phyloP scores from a whole-genome alignment of 2,888 invertebrate genomes.

The Plebejus argus region DNA sequence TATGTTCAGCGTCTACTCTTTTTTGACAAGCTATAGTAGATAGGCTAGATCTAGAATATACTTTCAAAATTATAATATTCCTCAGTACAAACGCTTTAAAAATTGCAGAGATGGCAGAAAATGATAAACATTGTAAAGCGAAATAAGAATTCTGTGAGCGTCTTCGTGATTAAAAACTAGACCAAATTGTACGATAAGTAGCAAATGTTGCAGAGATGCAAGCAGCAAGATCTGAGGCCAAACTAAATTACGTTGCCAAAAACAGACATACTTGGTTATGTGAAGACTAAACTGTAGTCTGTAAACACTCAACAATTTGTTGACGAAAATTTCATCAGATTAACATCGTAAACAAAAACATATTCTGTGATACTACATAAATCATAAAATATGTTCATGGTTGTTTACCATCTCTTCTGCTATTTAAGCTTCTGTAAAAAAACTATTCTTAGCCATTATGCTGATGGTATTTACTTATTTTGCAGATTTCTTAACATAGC shows the following conservation, averaged over 20 bases:
- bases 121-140: background rate
- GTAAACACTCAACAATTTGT: background rate
- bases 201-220: background rate
- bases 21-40: no score
- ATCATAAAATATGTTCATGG: no score
- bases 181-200: conserved; percentile 8
- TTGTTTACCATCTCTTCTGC: no score
- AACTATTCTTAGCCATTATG: no score
- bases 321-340: background rate
- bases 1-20: no score
- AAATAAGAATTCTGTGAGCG: background rate
- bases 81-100: background rate
- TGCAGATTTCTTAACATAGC: no score
- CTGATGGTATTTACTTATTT: no score
- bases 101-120: background rate
- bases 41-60: no score
- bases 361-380: background rate
- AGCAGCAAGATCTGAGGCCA: background rate
- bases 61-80: background rate
- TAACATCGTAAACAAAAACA: background rate
- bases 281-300: background rate
- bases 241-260: background rate
- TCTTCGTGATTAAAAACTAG: conserved; percentile 5
- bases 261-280: background rate
- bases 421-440: no score